Conservation (phyloP, 2,888 invertebrate species). For the Drosophila pseudotakahashii region DNA sequence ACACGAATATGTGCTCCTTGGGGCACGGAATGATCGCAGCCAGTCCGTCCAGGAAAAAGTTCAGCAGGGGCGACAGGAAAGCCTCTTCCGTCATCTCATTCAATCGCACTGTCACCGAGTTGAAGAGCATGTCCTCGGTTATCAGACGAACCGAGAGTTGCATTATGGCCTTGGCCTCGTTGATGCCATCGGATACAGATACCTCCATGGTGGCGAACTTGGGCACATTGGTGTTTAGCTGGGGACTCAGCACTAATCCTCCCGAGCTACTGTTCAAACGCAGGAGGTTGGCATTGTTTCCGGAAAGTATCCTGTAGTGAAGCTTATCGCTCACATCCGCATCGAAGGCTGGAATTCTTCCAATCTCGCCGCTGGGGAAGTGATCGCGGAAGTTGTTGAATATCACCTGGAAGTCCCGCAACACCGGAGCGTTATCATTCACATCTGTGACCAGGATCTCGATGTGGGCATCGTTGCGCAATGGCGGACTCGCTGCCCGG, state of each 20-base stretch:
- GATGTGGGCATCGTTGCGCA: constrained; percentile 94
- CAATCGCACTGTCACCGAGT: constrained; percentile 96
- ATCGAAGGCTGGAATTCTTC: constrained; percentile 96
- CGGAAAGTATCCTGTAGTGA: constrained; percentile 92
- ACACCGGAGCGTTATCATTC: constrained; percentile 96
- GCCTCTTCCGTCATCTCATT: constrained; percentile 97
- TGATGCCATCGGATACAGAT: constrained; percentile 96
- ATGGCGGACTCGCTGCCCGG: constrained; percentile 94
- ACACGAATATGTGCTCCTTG: constrained; percentile 95
- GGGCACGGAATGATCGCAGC: constrained; percentile 97
- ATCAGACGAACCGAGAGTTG: constrained; percentile 94
- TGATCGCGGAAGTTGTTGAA: constrained; percentile 98
- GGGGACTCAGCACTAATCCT: constrained; percentile 93
- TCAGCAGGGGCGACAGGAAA: constrained; percentile 94
- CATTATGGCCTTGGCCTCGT: constrained; percentile 97
- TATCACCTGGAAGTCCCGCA: constrained; percentile 96
- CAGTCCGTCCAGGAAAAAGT: constrained; percentile 94
- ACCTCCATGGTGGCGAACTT: constrained; percentile 97
- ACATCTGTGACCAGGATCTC: constrained; percentile 96
- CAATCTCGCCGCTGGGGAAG: constrained; percentile 96
- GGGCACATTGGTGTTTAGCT: constrained; percentile 97
- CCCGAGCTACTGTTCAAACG: constrained; percentile 93
- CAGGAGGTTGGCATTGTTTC: constrained; percentile 96
- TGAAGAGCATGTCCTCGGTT: constrained; percentile 96
- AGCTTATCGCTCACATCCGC: constrained; percentile 96